Base-by-base conservation (phyloP, 2,888 invertebrate genomes). In the Eupithecia subumbrata region DNA sequence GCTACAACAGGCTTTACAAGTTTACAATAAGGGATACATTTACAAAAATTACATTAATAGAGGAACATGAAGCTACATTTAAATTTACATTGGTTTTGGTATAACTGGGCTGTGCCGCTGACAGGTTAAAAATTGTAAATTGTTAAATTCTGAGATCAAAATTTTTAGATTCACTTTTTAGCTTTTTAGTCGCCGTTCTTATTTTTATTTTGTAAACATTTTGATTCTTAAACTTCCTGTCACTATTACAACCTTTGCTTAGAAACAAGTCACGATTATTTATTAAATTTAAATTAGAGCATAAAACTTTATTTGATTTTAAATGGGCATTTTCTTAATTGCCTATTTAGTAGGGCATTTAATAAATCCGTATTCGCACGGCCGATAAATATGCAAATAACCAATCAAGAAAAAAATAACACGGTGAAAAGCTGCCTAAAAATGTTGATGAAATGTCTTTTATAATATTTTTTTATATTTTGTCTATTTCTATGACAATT, bases 81-180 rank as follows among this genome's bases (percentile, higher is more conserved):
- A 90, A 89, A 63, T 90, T 91, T 90, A 91, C 91, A 92, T 90
- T 90, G 89, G 87, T 90, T 94, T 94, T 94, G 94, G 94, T 94
- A 92, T 92, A 88, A 83, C 82, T 88, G 88, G 88, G 87, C 87
- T 85, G 87, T 78, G 81, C 87, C 89, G 88, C 88, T 88, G 83
- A 82, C 84, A 87, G 56, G 72, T 72, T 71, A 75, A 86, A 72
- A 73, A 83, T 82, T 82, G 30, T 83, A 82, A 80, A 81, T 76
- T 83, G 82, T 84, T 83, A 84, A 83, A 86, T 83, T 88, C 85
- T 93, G 93, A 94, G 93, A 93, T 94, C 94, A 93, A 90, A 87
- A 87, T 60, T 85, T 82, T 85, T 80, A 92, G 90, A 90, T 90
- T 90, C 89, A 88, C 82, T 82, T 84, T 67, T 67, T 83, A 81